Evolutionary conservation across 2,797 vertebrate species (phyloP), one percentile per base, ranked within the genome.

Genomic region (Antennarius maculatus): DNA sequence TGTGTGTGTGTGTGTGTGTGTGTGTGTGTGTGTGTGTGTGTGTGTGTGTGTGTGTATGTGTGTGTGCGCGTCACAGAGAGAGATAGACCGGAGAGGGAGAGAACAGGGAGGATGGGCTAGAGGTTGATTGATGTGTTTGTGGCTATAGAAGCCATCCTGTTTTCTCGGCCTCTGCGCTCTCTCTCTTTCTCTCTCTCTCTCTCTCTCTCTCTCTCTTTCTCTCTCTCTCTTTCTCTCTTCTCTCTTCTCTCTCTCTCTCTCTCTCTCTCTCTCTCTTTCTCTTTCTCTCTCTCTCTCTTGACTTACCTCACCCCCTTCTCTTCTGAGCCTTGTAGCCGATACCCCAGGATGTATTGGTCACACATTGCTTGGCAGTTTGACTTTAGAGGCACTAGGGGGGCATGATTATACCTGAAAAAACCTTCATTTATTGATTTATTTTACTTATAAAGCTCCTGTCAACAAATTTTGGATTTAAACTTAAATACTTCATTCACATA

Each of bases 111-210:
- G 80, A 83, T 85, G 82, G 84, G 79, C 71, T 66, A 53, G 42
- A 34, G 73, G 67, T 86, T 92, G 92, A 94, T 92, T 93, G 92
- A 94, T 94, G 89, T 91, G 86, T 93, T 94, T 91, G 88, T 92
- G 85, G 88, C 81, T 82, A 81, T 70, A 88, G 81, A 92, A 90
- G 77, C 88, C 82, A 93, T 91, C 78, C 76, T 87, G 82, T 86
- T 92, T 89, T 93, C 83, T 82, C 76, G 76, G 86, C 83, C 84
- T 87, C 75, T 76, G 66, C 63, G 63, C 60, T 76, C 63, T 77
- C 84, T 69, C 12, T 43, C 69, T 50, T 34, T 54, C 64, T 62
- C 60, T 53, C 39, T 41, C 76, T 45, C 56, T 14, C 16, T n/a
- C 51, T 7, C 42, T 43, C 42, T 16, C 55, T 69, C 60, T 56